phyloP scores from a whole-genome alignment of 2,888 invertebrate genomes.

The Frankliniella fusca region DNA sequence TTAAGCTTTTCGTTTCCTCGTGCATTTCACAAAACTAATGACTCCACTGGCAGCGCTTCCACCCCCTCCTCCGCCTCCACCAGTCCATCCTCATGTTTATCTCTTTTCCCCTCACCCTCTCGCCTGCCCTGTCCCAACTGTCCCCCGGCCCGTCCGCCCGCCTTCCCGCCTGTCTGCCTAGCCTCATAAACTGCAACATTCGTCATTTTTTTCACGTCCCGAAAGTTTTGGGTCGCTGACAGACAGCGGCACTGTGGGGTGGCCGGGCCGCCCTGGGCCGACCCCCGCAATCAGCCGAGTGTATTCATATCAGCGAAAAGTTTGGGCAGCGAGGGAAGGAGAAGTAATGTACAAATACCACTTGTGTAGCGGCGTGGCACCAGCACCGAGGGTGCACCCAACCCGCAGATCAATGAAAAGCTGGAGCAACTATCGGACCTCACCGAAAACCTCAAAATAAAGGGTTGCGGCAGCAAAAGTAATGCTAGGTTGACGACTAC shows the following conservation, averaged over 20 bases:
- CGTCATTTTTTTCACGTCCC: conserved; percentile 6
- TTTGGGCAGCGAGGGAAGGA: not conserved
- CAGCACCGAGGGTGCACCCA: too few relatives aligned
- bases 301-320: conserved; percentile 5
- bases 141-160: not conserved
- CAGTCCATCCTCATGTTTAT: not conserved
- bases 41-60: too few relatives aligned
- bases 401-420: too few relatives aligned
- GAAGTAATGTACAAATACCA: conserved; percentile 1
- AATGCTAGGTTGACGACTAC: too few relatives aligned
- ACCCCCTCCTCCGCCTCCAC: too few relatives aligned
- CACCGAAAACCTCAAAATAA: too few relatives aligned
- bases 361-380: too few relatives aligned
- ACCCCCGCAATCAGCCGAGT: not conserved
- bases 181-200: conserved; percentile 10
- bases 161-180: too few relatives aligned
- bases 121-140: not conserved
- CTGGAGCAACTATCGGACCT: too few relatives aligned
- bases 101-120: not conserved
- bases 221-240: not conserved
- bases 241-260: not conserved
- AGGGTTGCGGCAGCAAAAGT: too few relatives aligned
- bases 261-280: not conserved
- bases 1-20: too few relatives aligned
- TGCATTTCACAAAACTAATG: too few relatives aligned